Conservation (phyloP, 2,888 invertebrate species). For the Flexamia atlantica region DNA sequence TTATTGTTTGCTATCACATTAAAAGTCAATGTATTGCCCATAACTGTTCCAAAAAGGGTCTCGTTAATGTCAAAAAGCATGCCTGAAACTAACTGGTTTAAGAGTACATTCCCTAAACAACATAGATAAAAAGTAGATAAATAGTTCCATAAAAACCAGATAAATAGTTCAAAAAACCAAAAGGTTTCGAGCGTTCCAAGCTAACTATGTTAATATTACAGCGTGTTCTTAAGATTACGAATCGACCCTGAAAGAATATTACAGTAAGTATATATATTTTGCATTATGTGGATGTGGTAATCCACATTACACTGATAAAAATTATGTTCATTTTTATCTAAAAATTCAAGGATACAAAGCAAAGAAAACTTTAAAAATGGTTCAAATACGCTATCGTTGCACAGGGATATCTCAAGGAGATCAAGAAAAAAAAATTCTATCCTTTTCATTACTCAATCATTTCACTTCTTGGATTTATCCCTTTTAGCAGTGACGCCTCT, state of each 20-base stretch:
- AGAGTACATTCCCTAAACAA: too few relatives aligned
- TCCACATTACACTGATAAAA: conserved; percentile 45
- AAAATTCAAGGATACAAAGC: conserved; percentile 43
- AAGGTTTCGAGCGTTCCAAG: neutral
- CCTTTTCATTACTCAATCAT: neutral
- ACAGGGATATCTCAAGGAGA: conserved; percentile 55
- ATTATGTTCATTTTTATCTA: conserved; percentile 46
- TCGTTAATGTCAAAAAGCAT: neutral
- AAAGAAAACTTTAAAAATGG: conserved; percentile 31
- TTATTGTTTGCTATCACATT: neutral
- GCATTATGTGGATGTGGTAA: conserved; percentile 15
- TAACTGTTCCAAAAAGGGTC: neutral
- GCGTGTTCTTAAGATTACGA: conserved; percentile 33
- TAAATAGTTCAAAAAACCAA: conserved; percentile 3
- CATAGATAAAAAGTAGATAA: too few relatives aligned
- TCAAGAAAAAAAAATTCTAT: conserved; percentile 28
- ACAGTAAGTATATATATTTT: conserved; percentile 24
- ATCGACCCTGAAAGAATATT: conserved; percentile 52
- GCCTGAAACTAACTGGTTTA: too few relatives aligned
- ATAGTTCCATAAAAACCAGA: too few relatives aligned
- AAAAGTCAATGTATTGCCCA: neutral
- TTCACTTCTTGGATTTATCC: conserved; percentile 90
- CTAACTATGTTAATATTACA: conserved; percentile 35
- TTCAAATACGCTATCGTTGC: conserved; percentile 41
- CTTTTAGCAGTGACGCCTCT: conserved; percentile 92